Base-by-base conservation (phyloP, 2,888 invertebrate genomes). In the Habroteleia sp. region DNA sequence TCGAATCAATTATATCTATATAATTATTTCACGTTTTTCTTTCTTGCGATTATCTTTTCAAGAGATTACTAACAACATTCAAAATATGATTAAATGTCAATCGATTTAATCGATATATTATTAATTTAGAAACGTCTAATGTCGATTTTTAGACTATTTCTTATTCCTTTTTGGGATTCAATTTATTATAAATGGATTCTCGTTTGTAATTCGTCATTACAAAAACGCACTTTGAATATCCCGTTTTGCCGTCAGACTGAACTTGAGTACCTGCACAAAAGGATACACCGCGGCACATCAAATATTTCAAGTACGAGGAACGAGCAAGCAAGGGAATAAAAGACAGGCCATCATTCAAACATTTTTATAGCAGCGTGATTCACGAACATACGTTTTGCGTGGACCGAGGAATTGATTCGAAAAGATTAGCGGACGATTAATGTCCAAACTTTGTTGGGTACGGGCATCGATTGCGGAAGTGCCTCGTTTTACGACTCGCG, bases 341-440 rank as follows among this genome's bases (percentile, higher is more conserved):
- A 33, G 25, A 50, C 17, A 11, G 31, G 48, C 29, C 41, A 71
- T 54, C 31, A 54, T 72, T 63, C 48, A 72, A 63, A 48, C 27
- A 63, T 56, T 54, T 63, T 72, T 62, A 63, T 54, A 17, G 41
- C 58, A 11, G 16, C 13, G 37, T 50, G 41, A 44, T 65, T 65
- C 46, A 48, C 56, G 20, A 33, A 50, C 50, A 29, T 62, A 31
- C 42, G 46, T 46, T 54, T 69, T 25, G 31, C 50, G 35, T 6
- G 25, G 60, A n/a, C 27, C 10, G 37, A 50, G 25, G 44, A 73
- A 73, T 65, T 66, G 58, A 66, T 73, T 73, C 23, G 35, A 66
- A 65, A 46, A 65, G 60, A 66, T 60, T 52, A 39, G 25, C 33
- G 23, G 25, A 48, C 66, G 73, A 66, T 74, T 63, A 73, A 73